Conservation (phyloP, 2,797 vertebrate genomes). For the Lacerta viridis region DNA sequence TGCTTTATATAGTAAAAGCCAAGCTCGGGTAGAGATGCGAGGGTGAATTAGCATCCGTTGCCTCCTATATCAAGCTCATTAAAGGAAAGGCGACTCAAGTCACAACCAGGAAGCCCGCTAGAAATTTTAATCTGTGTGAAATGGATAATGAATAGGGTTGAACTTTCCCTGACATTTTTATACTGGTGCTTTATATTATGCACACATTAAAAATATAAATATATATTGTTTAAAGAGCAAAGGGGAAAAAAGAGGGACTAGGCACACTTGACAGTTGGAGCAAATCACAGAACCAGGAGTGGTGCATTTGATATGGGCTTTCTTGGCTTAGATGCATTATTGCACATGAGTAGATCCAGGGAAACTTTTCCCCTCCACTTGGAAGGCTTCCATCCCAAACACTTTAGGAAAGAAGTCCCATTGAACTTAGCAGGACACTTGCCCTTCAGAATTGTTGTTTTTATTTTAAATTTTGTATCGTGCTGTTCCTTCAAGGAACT, state of each 20-base stretch:
- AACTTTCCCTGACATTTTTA: slow-evolving; percentile 83
- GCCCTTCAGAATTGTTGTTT: neutral
- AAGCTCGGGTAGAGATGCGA: slow-evolving; percentile 81
- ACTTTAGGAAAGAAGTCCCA: neutral
- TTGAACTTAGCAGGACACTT: neutral
- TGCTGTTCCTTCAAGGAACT: neutral
- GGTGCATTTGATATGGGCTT: no score
- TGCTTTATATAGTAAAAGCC: slow-evolving; percentile 86
- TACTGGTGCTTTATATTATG: slow-evolving; percentile 73
- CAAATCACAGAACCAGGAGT: neutral
- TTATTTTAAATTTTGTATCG: neutral
- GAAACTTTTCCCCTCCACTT: neutral
- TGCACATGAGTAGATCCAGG: neutral
- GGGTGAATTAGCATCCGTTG: slow-evolving; percentile 85
- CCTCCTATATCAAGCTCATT: slow-evolving; percentile 83
- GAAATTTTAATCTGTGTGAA: slow-evolving; percentile 82
- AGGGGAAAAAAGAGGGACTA: neutral
- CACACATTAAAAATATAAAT: slow-evolving; percentile 73
- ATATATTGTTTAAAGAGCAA: slow-evolving; percentile 56
- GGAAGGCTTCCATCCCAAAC: neutral
- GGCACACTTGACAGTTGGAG: neutral
- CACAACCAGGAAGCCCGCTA: slow-evolving; percentile 81
- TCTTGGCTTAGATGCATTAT: no score
- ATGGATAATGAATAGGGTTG: slow-evolving; percentile 85
- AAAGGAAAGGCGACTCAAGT: slow-evolving; percentile 79